Conservation (phyloP, 2,888 invertebrate genomes). For the Rhyacophila evoluta region DNA sequence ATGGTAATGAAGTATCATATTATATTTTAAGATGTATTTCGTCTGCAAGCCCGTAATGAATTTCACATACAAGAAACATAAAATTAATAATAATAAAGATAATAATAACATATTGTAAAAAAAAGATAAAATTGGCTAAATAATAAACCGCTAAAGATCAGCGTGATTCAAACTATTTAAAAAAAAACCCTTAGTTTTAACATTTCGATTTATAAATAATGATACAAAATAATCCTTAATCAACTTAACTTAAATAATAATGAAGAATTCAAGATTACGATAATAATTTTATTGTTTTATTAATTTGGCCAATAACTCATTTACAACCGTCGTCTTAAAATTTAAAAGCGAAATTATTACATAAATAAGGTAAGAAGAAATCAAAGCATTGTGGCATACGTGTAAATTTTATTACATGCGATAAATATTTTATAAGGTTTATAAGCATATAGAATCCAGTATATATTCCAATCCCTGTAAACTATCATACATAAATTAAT, state of each 20-base stretch:
- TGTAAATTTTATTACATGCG: background rate
- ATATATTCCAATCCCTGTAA: background rate
- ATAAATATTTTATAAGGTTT: background rate
- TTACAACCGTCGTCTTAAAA: background rate
- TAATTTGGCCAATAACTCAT: conserved; percentile 5
- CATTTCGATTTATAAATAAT: conserved; percentile 17
- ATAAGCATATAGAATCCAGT: background rate
- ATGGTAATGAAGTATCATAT: background rate
- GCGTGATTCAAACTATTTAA: conserved; percentile 18
- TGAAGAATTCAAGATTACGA: background rate
- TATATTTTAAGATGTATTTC: background rate
- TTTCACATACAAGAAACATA: background rate
- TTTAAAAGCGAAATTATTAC: background rate
- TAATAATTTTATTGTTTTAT: conserved; percentile 1
- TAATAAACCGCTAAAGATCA: background rate
- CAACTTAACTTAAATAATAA: background rate
- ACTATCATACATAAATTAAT: no score
- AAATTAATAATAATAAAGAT: background rate
- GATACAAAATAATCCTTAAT: background rate
- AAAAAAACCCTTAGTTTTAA: background rate
- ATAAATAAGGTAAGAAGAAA: background rate
- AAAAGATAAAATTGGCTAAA: conserved; percentile 6
- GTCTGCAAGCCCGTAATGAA: background rate
- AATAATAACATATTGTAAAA: background rate
- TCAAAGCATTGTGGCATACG: background rate